phyloP scores from a whole-genome alignment of 2,888 invertebrate genomes.

The Chouioia cunea region DNA sequence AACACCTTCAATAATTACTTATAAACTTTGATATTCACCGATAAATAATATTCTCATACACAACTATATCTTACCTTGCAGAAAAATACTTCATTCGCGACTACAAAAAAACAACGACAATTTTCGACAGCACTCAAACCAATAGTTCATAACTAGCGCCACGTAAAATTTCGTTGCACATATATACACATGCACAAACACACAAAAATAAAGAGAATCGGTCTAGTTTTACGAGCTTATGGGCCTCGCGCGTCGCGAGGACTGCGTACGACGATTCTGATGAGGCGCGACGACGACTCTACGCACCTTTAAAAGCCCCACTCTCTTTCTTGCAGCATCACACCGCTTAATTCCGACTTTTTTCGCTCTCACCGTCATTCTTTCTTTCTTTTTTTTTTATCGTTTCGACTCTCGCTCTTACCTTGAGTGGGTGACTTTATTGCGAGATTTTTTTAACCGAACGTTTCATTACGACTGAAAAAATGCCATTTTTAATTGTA shows the following conservation, averaged over 20 bases:
- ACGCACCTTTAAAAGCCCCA: slow-evolving; percentile 4
- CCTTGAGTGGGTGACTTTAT: not conserved
- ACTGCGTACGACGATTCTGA: slow-evolving; percentile 9
- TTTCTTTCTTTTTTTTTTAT: not conserved
- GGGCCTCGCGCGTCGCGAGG: slow-evolving; percentile 14
- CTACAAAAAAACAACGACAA: no score
- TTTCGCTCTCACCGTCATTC: slow-evolving; percentile 3
- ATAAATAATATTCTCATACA: no score
- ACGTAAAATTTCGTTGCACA: slow-evolving; percentile 2
- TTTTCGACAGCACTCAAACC: no score
- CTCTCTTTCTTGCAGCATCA: slow-evolving; percentile 15
- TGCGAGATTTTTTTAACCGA: not conserved
- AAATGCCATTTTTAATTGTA: no score
- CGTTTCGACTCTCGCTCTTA: slow-evolving; percentile 7
- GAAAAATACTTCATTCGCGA: no score
- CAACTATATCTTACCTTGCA: no score
- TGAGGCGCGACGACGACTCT: slow-evolving; percentile 16
- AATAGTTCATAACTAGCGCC: not conserved
- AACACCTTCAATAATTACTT: no score
- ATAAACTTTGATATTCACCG: no score
- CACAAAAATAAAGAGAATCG: not conserved
- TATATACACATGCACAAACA: not conserved
- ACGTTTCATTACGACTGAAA: not conserved
- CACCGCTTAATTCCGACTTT: no score
- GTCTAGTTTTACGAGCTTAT: not conserved